Base-by-base conservation (phyloP, 2,797 vertebrate species). In the Melopsittacus undulatus region DNA sequence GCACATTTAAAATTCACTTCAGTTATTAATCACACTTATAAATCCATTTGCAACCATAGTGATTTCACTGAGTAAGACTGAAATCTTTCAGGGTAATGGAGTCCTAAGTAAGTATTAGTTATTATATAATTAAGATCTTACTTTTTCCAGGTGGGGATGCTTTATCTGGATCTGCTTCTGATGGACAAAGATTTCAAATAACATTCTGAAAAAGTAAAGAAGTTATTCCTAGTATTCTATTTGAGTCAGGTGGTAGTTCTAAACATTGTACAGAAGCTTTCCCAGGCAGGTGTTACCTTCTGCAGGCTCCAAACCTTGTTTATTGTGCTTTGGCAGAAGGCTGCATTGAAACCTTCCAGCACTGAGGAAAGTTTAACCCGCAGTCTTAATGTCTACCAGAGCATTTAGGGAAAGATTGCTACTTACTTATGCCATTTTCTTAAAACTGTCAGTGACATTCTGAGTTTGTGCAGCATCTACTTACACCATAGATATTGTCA, bases 21-120 rank as follows among this genome's bases (percentile, higher is more conserved):
- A 63, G 43, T 36, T 95, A 93, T 88, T 95, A 94, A 95, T 92
- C 73, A 88, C 88, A 77, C 80, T 96, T 95, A 92, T n/a, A 95
- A 94, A 89, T 94, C 40, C 56, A 89, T 95, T 96, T 94, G 30
- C 70, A 59, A 68, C 64, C 26, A 3, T 48, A 74, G 57, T 81
- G 52, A 89, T 92, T 94, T 95, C 85, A 83, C 52, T 77, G 54
- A 72, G 42, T 56, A 91, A 66, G 78, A 36, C 81, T 80, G 61
- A 63, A 64, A 40, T 68, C 52, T 91, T 96, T 82, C 91, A 82
- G 42, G 10, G 13, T 94, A 95, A 94, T 84, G 22, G 52, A 89
- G 46, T 79, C 90, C 34, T 90, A 88, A 85, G 0, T 86, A 88
- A 91, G 70, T 80, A 48, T 94, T 95, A 94, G 85, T 95, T 95